A percentile compares a stretch with the other conserved stretches of the same genome.
Evolutionary conservation across 2,888 invertebrate genomes (phyloP).

Genomic region (Drosophila testacea): DNA sequence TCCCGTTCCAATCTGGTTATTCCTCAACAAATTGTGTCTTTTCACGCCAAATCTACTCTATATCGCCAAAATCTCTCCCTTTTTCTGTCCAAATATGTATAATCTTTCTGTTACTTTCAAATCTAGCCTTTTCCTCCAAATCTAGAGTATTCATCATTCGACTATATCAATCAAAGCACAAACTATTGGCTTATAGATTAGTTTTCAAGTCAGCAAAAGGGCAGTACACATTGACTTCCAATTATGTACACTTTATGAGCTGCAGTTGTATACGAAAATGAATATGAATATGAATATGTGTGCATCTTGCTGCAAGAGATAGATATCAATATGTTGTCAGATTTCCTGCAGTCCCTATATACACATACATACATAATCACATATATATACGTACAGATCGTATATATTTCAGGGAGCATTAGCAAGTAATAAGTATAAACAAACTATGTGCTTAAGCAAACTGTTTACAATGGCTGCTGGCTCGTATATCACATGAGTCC

Average conservation of each 20-base stretch:
- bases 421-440: conserved; percentile 77
- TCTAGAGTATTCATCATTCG: not conserved
- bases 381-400: not conserved
- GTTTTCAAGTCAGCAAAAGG: conserved; percentile 10
- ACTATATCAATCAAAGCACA: not conserved
- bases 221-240: conserved; percentile 19
- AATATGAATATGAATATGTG: not conserved
- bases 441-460: conserved; percentile 70
- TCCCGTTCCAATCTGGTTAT: too few relatives aligned
- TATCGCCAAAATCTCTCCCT: too few relatives aligned
- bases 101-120: too few relatives aligned
- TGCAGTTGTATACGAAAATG: not conserved
- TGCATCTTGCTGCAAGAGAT: conserved; percentile 16
- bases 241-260: conserved; percentile 14
- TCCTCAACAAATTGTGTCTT: too few relatives aligned
- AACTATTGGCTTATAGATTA: conserved; percentile 8
- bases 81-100: too few relatives aligned
- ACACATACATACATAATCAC: not conserved
- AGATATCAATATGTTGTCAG: conserved; percentile 32
- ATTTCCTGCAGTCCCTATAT: conserved; percentile 20
- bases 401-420: conserved; percentile 47
- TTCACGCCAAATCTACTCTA: too few relatives aligned
- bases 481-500: conserved; percentile 52
- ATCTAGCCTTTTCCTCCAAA: too few relatives aligned
- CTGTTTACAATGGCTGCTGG: conserved; percentile 60